These are phyloP conservation scores for Bombus polaris DNA, from an alignment of 1,140 invertebrate species.

Conservation along the genomic window DNA sequence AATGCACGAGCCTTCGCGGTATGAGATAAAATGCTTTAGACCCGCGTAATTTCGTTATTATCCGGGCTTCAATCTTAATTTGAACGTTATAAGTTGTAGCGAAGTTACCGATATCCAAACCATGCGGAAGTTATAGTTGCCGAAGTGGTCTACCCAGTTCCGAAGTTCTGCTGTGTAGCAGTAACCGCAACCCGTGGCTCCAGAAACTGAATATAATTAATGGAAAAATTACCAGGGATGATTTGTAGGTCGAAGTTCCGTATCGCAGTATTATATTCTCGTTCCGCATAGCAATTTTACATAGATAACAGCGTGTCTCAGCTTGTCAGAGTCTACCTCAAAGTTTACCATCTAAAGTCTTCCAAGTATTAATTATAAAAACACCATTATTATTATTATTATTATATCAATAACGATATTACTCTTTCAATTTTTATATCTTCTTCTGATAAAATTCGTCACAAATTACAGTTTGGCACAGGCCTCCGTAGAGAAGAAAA, in stretches of 20 bases:
- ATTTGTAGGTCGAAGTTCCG: conserved; percentile 38
- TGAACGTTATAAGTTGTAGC: conserved; percentile 36
- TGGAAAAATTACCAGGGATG: conserved; percentile 36
- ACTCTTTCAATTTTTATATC: background rate
- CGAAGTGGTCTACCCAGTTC: conserved; percentile 30
- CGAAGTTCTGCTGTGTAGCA: conserved; percentile 25
- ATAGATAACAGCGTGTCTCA: background rate
- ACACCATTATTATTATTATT: no score
- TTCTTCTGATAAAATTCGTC: background rate
- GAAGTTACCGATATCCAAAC: conserved; percentile 44
- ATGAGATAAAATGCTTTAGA: background rate
- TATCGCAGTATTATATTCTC: background rate
- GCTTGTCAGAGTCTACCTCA: background rate
- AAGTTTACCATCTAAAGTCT: background rate
- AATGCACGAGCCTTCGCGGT: background rate
- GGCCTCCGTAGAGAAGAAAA: no score
- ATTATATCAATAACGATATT: no score
- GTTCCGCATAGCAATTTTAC: background rate
- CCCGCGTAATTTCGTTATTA: conserved; percentile 24
- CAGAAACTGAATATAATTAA: conserved; percentile 38
- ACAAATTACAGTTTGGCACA: background rate
- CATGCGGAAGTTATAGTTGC: conserved; percentile 31
- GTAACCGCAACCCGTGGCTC: conserved; percentile 22
- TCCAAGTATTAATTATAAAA: background rate
- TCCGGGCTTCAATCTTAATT: conserved; percentile 33